Base-by-base conservation (phyloP, 2,888 invertebrate genomes). In the Cryptus armator region DNA sequence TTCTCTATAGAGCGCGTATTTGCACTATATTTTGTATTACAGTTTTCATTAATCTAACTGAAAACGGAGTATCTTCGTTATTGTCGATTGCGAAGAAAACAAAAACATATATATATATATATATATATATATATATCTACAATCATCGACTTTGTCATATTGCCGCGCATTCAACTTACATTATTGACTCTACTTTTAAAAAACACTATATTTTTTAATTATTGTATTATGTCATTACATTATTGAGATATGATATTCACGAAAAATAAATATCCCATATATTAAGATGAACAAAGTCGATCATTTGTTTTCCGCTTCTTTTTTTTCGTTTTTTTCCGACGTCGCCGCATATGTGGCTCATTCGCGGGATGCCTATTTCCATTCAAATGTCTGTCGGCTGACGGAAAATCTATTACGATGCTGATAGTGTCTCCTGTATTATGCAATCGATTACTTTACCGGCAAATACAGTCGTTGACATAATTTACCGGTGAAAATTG, bases 201-300 rank as follows among this genome's bases (percentile, higher is more conserved):
- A 90, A 90, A 90, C 90, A 91, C 90, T 91, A 91, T 93, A 93
- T 93, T 93, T 93, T 93, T 92, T 92, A 93, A 93, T 91, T 89
- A 91, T 90, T 92, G 90, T 91, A 91, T 91, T 89, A 88, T 92
- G 91, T 92, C 90, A 91, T 91, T 88, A 89, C 87, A 90, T 90
- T 91, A 91, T 89, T 88, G 86, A 91, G 88, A 87, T 91, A 91
- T 88, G 89, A 91, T 92, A 90, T 90, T 90, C 89, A 91, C 88
- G 90, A 92, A 87, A 91, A 91, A 91, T 91, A 91, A 91, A 91
- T 91, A 90, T 89, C 86, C 86, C 84, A 71, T 85, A 88, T 84
- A 87, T 86, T 83, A 83, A 68, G 75, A 75, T 46, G 48, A 16
- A 70, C 12, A 19, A 5, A 12, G 24, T 24, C 4, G 24, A 19